Percentiles rank a stretch among this genome's conserved stretches.
These are phyloP conservation scores for Ibycter americanus DNA, from an alignment of 2,797 vertebrate genomes.

Conservation along the genomic window DNA sequence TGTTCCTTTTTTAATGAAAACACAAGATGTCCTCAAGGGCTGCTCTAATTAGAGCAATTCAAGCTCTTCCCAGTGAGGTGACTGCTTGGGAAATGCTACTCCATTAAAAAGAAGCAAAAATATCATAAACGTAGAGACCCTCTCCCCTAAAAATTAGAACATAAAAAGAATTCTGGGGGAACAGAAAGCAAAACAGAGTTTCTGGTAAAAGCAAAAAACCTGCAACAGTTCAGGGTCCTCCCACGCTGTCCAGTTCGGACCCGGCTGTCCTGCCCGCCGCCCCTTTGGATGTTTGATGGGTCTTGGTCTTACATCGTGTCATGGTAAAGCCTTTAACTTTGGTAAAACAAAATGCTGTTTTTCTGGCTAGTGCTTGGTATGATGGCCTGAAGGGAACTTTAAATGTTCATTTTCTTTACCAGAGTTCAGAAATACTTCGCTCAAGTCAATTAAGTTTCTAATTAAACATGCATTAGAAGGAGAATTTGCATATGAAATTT, in stretches of 20 bases:
- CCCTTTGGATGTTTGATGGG: not conserved
- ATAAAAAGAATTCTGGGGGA: not conserved
- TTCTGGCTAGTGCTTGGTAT: not conserved
- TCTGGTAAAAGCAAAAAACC: not conserved
- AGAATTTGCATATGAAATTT: not conserved
- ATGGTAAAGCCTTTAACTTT: not conserved
- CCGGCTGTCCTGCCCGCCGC: not conserved
- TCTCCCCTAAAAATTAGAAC: rapidly evolving
- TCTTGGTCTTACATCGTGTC: too few relatives aligned
- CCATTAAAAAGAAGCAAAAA: not conserved
- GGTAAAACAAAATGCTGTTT: not conserved
- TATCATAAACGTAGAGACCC: not conserved
- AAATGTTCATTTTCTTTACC: not conserved
- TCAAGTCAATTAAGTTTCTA: constrained; percentile 26
- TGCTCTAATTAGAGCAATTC: not conserved
- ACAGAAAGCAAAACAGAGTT: not conserved
- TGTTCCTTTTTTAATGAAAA: not conserved
- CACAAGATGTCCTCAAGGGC: not conserved
- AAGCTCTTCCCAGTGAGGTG: not conserved
- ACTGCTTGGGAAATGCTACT: not conserved
- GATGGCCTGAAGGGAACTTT: not conserved
- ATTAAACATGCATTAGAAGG: not conserved
- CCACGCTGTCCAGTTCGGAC: not conserved
- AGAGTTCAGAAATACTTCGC: constrained; percentile 1
- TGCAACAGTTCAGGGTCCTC: not conserved